Percentiles rank a stretch among this genome's conserved stretches.
phyloP scores from a whole-genome alignment of 2,113 vertebrate genomes.

The Danio rerio region GRCz12tu NC_133180.1:59613001-59613500 shows the following conservation, averaged over 20 bases:
- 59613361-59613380: constrained; percentile 2
- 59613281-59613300: not conserved
- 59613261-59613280: not conserved
- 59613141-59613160: not conserved
- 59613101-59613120: not conserved
- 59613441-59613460: not conserved
- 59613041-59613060: no score
- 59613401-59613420: not conserved
- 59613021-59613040: not conserved
- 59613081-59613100: not conserved
- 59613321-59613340: no score
- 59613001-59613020: not conserved
- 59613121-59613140: not conserved
- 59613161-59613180: not conserved
- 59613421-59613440: not conserved
- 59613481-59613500: not conserved
- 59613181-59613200: not conserved
- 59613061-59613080: not conserved
- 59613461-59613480: not conserved
- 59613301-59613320: not conserved
- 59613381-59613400: constrained; percentile 25
- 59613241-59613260: constrained; percentile 23
- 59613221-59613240: not conserved
- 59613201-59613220: not conserved
- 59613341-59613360: no score